Base-by-base conservation (phyloP, 2,113 vertebrate species). In the Salvelinus fontinalis region DNA sequence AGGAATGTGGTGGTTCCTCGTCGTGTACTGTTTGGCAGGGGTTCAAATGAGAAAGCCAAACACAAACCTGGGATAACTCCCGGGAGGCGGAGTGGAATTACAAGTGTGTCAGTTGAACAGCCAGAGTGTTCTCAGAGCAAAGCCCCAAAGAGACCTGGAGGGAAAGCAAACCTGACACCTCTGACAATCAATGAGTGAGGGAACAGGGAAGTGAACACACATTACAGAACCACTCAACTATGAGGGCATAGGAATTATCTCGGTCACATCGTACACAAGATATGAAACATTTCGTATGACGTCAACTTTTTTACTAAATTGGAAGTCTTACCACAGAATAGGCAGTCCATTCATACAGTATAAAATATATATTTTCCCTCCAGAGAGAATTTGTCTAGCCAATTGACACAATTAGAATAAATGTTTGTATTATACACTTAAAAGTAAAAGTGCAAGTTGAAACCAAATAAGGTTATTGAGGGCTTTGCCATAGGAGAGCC, bases 31-130 rank as follows among this genome's bases (percentile, higher is more conserved):
- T 86, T 87, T 85, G 88, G 88, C 85, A 78, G 67, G 48, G 51
- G 75, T 85, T 85, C 87, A 90, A 82, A 82, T 78, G 70, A 82
- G 75, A 74, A 77, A 85, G 48, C 51, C 49, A 81, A 84, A 85
- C 44, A 81, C 72, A 71, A 68, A 73, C 51, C 27, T 4, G 0
- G 59, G 67, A 34, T 73, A 73, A 49, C 57, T 84, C 84, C 76
- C 78, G n/a, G 73, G 83, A 76, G 82, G 77, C 39, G 9, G 39
- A 44, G 39, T 57, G 80, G 78, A 75, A 83, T 82, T 83, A 81
- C 76, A 81, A 75, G 78, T 78, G 83, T 83, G 83, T 90, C 88
- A 87, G 83, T 81, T 88, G 76, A 91, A 88, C 79, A 74, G 80
- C 74, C 2, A 1, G 76, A 70, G 49, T 79, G 86, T 84, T 79